A percentile compares a stretch with the other conserved stretches of the same genome.
phyloP scores from a whole-genome alignment of 2,113 vertebrate genomes.

The Actenoides lindsayi region DNA sequence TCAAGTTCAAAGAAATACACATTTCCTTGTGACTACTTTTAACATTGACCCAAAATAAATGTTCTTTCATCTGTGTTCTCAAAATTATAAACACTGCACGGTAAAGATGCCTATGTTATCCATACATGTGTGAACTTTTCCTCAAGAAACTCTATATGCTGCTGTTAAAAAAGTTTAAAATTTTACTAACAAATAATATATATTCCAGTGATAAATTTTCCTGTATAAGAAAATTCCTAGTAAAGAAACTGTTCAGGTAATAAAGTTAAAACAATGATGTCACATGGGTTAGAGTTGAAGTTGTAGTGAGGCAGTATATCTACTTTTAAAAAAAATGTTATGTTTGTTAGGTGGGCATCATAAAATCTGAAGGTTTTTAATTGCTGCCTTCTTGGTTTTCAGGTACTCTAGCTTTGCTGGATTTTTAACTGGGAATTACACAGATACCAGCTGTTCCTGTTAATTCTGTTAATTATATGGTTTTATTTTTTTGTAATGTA shows the following conservation, averaged over 20 bases:
- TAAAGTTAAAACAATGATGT: neutral
- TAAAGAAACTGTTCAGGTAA: neutral
- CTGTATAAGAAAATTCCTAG: neutral
- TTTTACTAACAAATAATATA: neutral
- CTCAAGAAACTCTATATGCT: neutral
- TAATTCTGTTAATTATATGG: neutral
- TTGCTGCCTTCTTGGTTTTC: neutral
- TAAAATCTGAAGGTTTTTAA: neutral
- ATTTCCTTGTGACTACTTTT: constrained; percentile 25
- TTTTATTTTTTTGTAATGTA: neutral
- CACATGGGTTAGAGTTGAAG: neutral
- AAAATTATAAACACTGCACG: neutral
- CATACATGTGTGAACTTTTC: neutral
- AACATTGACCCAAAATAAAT: constrained; percentile 35
- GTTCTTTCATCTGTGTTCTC: constrained; percentile 24
- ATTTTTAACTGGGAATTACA: neutral
- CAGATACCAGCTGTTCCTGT: neutral
- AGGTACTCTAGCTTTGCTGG: neutral
- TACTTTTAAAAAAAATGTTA: neutral
- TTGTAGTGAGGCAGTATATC: neutral
- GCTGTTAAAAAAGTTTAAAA: neutral
- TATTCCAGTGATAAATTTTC: neutral
- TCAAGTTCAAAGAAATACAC: constrained; percentile 50
- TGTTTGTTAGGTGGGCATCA: neutral
- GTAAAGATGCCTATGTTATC: neutral